Evolutionary conservation across 2,888 invertebrate species (phyloP).

Genomic region (Escarpia spicata): DNA sequence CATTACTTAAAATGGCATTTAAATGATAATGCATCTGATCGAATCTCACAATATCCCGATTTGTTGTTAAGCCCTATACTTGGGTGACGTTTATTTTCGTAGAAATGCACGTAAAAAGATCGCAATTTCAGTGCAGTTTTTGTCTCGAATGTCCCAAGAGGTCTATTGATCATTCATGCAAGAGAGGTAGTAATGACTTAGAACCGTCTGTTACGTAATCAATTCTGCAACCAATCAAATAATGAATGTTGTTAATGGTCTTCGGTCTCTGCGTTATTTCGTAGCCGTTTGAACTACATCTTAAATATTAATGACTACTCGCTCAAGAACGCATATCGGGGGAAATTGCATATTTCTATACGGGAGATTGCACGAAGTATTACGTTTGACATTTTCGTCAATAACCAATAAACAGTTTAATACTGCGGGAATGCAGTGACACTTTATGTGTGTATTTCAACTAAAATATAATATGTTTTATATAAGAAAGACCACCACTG

Average conservation of each 20-base stretch:
- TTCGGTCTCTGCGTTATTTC: not conserved
- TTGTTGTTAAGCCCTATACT: too few relatives aligned
- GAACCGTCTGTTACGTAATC: not conserved
- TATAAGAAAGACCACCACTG: too few relatives aligned
- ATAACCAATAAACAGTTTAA: not conserved
- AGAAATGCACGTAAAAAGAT: too few relatives aligned
- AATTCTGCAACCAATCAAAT: not conserved
- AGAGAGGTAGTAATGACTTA: not conserved
- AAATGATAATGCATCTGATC: too few relatives aligned
- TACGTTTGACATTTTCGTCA: not conserved
- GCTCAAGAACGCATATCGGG: not conserved
- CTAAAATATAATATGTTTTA: too few relatives aligned
- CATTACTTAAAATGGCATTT: too few relatives aligned
- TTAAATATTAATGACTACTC: conserved; percentile 2
- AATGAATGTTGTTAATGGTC: not conserved
- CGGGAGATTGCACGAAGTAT: not conserved
- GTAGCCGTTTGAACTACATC: not conserved
- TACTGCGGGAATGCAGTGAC: too few relatives aligned
- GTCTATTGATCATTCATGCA: not conserved
- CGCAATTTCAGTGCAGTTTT: not conserved
- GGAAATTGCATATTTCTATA: not conserved
- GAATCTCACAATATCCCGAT: too few relatives aligned
- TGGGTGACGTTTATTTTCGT: too few relatives aligned
- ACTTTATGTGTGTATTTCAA: too few relatives aligned
- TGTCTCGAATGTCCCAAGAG: not conserved